Evolutionary conservation across 2,113 vertebrate genomes (phyloP).

Genomic region (Elaphurus davidianus): DNA sequence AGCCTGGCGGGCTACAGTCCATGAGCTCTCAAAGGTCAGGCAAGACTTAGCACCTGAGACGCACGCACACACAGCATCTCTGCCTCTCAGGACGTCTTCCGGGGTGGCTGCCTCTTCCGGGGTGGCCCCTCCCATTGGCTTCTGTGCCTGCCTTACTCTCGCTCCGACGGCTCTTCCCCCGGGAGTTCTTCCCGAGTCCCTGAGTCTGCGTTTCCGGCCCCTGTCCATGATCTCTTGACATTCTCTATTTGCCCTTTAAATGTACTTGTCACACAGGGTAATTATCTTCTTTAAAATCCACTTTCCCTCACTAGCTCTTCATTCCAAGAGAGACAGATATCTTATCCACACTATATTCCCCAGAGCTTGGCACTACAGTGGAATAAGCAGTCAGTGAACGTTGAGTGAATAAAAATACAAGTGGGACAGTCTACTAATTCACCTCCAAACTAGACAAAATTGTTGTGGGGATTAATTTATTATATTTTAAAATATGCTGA

Average conservation of each 20-base stretch:
- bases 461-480: not conserved
- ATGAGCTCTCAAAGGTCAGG: not conserved
- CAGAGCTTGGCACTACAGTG: not conserved
- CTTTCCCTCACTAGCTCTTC: not conserved
- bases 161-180: not conserved
- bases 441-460: not conserved
- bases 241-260: not conserved
- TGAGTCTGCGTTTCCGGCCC: not conserved
- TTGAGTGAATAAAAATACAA: not conserved
- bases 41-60: not conserved
- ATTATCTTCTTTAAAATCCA: not conserved
- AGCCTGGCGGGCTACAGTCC: not conserved
- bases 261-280: not conserved
- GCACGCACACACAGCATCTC: accelerated
- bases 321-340: not conserved
- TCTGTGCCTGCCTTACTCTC: not conserved
- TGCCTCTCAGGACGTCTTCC: not conserved
- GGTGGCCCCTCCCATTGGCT: not conserved
- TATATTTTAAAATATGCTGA: not conserved
- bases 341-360: not conserved
- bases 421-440: not conserved
- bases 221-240: not conserved
- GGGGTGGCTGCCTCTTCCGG: not conserved
- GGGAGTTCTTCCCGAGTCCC: not conserved
- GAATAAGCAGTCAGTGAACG: not conserved